Evolutionary conservation across 1,140 invertebrate genomes (phyloP).

Genomic region (Hycleus phaleratus): DNA sequence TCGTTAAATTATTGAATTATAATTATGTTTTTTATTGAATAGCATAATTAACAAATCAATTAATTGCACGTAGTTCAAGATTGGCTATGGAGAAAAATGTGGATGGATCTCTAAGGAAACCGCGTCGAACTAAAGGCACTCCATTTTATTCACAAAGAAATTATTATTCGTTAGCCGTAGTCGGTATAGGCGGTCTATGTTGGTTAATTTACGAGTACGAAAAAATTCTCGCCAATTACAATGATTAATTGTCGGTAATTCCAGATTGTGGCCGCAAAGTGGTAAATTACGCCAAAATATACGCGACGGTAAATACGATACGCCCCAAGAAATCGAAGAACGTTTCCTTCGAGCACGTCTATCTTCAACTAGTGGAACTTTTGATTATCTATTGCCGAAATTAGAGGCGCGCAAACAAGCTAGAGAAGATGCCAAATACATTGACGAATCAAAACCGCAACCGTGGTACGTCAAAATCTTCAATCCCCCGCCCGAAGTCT

Average conservation of each 20-base stretch:
- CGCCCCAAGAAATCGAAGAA: conserved; percentile 6
- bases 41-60: no score
- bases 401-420: conserved; percentile 17
- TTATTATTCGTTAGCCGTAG: conserved; percentile 32
- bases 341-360: neutral
- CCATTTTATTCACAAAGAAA: conserved; percentile 43
- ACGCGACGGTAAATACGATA: conserved; percentile 18
- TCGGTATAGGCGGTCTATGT: conserved; percentile 24
- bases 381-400: neutral
- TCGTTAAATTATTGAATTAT: no score
- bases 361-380: neutral
- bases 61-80: no score
- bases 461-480: conserved; percentile 28
- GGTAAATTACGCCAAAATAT: conserved; percentile 20
- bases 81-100: conserved; percentile 39
- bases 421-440: conserved; percentile 21
- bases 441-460: conserved; percentile 18
- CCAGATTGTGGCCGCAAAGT: conserved; percentile 19
- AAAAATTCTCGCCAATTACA: neutral
- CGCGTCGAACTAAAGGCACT: conserved; percentile 46
- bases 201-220: conserved; percentile 31
- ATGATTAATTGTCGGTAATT: conserved; percentile 1
- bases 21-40: no score
- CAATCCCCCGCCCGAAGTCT: conserved; percentile 17
- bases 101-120: conserved; percentile 40